Conservation (phyloP, 2,113 vertebrate genomes). For the Oncorhynchus gorbuscha region DNA sequence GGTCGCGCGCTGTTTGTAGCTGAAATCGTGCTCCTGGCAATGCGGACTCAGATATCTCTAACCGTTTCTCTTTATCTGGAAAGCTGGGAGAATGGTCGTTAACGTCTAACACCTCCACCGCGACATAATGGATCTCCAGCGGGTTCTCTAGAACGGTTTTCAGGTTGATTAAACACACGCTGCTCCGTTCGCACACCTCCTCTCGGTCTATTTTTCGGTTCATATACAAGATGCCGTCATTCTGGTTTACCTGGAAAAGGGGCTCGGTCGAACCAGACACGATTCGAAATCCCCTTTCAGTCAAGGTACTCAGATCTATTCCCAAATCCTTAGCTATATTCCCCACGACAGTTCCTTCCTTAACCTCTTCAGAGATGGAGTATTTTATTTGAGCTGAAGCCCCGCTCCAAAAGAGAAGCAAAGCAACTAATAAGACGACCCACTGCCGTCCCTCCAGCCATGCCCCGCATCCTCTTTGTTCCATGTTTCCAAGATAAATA, state of each 20-base stretch:
- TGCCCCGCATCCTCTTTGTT: conserved; percentile 25
- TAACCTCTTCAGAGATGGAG: conserved; percentile 51
- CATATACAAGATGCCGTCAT: conserved; percentile 51
- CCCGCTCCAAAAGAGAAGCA: conserved; percentile 19
- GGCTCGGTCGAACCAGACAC: conserved; percentile 33
- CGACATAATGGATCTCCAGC: conserved; percentile 63
- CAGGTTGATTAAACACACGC: conserved; percentile 46
- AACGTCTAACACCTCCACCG: conserved; percentile 61
- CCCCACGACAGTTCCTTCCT: conserved; percentile 47
- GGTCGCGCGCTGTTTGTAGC: conserved; percentile 55
- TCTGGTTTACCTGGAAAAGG: conserved; percentile 47
- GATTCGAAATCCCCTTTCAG: conserved; percentile 46
- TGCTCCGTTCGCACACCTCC: conserved; percentile 39
- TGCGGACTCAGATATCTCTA: conserved; percentile 55
- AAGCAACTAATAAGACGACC: conserved; percentile 2
- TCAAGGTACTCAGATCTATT: conserved; percentile 30
- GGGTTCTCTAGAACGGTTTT: conserved; percentile 61
- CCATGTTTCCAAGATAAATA: conserved; percentile 31
- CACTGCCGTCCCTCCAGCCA: neutral
- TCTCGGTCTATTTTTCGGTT: conserved; percentile 55
- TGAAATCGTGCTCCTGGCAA: conserved; percentile 56
- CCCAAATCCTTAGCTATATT: conserved; percentile 60
- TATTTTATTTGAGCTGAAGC: conserved; percentile 50
- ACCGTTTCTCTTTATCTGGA: conserved; percentile 45
- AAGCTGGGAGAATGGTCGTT: conserved; percentile 67